Evolutionary conservation across 2,888 invertebrate species (phyloP).

Genomic region (Invenusta paracnida): DNA sequence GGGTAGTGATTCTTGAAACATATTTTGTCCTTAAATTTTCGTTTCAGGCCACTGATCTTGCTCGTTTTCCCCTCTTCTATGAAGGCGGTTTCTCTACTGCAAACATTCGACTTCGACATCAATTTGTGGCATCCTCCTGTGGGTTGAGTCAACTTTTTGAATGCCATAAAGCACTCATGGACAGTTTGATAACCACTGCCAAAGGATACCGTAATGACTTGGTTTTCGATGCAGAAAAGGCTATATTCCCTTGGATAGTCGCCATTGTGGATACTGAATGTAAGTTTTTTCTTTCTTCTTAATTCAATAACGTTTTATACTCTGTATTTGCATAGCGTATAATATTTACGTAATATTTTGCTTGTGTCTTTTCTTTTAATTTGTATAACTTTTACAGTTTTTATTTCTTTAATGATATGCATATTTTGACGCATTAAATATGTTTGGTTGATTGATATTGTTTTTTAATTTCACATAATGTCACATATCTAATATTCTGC

Average conservation of each 20-base stretch:
- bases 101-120: background rate
- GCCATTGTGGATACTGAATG: slow-evolving; percentile 12
- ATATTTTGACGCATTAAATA: too few species aligned
- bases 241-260: background rate
- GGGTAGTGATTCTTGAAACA: too few species aligned
- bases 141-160: background rate
- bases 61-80: slow-evolving; percentile 33
- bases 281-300: background rate
- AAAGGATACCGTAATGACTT: slow-evolving; percentile 20
- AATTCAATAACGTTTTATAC: too few species aligned
- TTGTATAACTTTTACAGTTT: too few species aligned
- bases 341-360: too few species aligned
- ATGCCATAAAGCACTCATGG: slow-evolving; percentile 27
- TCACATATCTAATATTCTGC: too few species aligned
- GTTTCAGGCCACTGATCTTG: slow-evolving; percentile 9
- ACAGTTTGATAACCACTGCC: background rate
- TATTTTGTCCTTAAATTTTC: too few species aligned
- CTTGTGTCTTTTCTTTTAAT: too few species aligned
- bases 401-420: too few species aligned
- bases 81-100: background rate
- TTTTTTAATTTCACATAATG: too few species aligned
- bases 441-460: too few species aligned
- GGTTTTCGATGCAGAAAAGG: background rate
- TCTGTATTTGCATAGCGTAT: too few species aligned
- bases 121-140: background rate